These are phyloP conservation scores for Polylopha cassiicola DNA, from an alignment of 2,888 invertebrate species.

Conservation along the genomic window DNA sequence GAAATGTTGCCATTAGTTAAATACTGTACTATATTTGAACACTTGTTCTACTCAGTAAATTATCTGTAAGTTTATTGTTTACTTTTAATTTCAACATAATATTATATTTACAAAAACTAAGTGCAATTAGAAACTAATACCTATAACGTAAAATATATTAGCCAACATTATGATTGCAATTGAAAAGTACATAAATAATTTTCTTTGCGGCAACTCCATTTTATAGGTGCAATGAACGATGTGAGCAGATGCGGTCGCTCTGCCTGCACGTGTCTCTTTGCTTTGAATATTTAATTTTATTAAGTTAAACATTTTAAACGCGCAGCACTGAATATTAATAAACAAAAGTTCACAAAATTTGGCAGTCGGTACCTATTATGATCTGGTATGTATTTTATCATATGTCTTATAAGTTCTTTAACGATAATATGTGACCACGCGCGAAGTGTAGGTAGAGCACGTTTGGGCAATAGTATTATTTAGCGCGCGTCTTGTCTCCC, in stretches of 20 bases:
- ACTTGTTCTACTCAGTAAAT: too few relatives aligned
- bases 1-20: too few relatives aligned
- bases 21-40: too few relatives aligned
- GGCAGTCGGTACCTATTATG: slow-evolving; percentile 31
- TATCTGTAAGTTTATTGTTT: too few relatives aligned
- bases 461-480: slow-evolving; percentile 27
- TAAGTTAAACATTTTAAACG: slow-evolving; percentile 10
- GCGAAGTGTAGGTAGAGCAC: slow-evolving; percentile 37
- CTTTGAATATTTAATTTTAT: slow-evolving; percentile 32
- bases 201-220: slow-evolving; percentile 30
- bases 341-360: slow-evolving; percentile 3
- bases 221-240: slow-evolving; percentile 43
- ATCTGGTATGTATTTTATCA: slow-evolving; percentile 41
- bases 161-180: slow-evolving; percentile 6
- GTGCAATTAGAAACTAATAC: too few relatives aligned
- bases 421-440: slow-evolving; percentile 39
- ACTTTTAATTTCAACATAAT: too few relatives aligned
- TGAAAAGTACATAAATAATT: slow-evolving; percentile 1
- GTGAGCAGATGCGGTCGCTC: slow-evolving; percentile 42
- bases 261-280: slow-evolving; percentile 36
- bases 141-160: slow-evolving; percentile 1
- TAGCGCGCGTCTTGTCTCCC: too few relatives aligned
- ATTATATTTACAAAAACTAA: too few relatives aligned
- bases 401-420: slow-evolving; percentile 2
- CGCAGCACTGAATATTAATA: slow-evolving; percentile 8